Evolutionary conservation across 2,113 vertebrate genomes (phyloP), one percentile per base, ranked within the genome.

Genomic region (Catharus minimus): DNA sequence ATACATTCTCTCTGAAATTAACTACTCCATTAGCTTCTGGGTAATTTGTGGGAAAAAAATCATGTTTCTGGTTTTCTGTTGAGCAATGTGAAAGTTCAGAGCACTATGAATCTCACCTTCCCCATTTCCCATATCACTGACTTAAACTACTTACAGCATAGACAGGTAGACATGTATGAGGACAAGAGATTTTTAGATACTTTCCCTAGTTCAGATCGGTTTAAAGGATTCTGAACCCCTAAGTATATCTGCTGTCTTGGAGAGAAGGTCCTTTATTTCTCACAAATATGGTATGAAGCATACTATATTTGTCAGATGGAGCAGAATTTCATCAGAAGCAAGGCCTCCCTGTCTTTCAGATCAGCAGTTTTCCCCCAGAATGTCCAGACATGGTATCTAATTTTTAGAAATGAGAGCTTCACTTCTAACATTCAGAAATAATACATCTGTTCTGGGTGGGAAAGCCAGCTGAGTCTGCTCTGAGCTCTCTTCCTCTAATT

Each of bases 371-470:
- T 68, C 4, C 28, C 50, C 17, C 33, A 81, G 73, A 77, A 77
- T 50, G 86, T 57, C 32, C 50, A 77, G 50, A 66, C 16, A 55
- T 4, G 18, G 23, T 13, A 74, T 66, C 47, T 86, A 50, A 57
- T 73, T 88, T 88, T 75, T 33, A 76, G n/a, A 85, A 65, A 87
- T 5, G 22, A 88, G 46, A 89, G 39, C 30, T 66, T 50, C 18
- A n/a, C 71, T 86, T 74, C 74, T 81, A 82, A 57, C 44, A 71
- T 71, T 84, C 43, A 78, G 47, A 74, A 87, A 49, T 27, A 62
- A 28, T 39, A 17, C 62, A 79, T 89, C 82, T 89, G 66, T 30
- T 91, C 60, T 68, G 62, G 56, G 36, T 72, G 62, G 61, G 36
- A 81, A 83, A 89, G 36, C 36, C 84, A 89, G 46, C 53, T 75